Evolutionary conservation across 2,888 invertebrate genomes (phyloP).

Genomic region (Plutella xylostella): DNA sequence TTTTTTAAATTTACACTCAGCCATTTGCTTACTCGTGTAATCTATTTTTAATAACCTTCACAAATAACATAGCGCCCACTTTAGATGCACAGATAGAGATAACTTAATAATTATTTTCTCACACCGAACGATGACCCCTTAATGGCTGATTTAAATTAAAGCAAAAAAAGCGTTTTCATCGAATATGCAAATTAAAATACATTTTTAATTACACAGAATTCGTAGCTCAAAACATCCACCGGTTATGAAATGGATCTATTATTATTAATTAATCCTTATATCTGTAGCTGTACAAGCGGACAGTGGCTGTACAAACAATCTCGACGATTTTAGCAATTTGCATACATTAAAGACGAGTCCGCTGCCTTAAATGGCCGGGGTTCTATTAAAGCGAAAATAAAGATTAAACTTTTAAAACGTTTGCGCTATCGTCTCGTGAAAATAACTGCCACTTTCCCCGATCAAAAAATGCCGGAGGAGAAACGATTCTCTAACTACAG

Average conservation of each 20-base stretch:
- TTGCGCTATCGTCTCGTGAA: too few species aligned
- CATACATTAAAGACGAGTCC: background rate
- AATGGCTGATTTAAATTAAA: conserved; percentile 37
- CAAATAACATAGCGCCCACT: background rate
- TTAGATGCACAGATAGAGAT: background rate
- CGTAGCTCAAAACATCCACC: conserved; percentile 25
- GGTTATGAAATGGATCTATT: conserved; percentile 31
- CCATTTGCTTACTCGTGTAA: too few species aligned
- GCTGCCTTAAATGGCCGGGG: background rate
- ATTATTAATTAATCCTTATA: conserved; percentile 35
- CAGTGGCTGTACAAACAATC: background rate
- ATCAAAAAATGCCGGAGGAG: too few species aligned
- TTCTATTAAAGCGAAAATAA: too few species aligned
- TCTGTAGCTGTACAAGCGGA: background rate
- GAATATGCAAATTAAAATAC: conserved; percentile 47
- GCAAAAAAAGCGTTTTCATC: conserved; percentile 28
- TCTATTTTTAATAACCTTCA: background rate
- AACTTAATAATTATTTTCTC: conserved; percentile 30
- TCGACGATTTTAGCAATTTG: conserved; percentile 1
- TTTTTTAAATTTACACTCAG: background rate
- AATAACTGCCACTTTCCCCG: background rate
- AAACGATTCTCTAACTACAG: too few species aligned
- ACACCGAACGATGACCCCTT: conserved; percentile 41
- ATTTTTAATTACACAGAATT: conserved; percentile 43
- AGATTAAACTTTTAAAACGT: too few species aligned